Evolutionary conservation across 92 coral and sea anemone species (phyloP), one percentile per base, ranked within the genome.

Genomic region (Chrysogorgia sp.): DNA sequence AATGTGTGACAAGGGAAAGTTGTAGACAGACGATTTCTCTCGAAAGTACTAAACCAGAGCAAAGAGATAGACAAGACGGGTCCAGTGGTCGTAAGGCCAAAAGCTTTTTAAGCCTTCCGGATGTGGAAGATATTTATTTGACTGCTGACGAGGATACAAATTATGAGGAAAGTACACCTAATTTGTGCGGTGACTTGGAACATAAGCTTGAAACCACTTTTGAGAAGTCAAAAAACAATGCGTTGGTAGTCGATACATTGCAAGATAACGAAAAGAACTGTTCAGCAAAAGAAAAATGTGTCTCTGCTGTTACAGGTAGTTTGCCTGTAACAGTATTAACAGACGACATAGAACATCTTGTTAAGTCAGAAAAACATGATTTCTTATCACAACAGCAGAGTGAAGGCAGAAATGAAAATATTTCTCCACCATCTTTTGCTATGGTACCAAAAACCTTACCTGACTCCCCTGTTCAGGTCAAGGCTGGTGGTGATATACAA

Each of bases 51-150:
- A 15, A 47, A 6, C 53, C 14, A 15, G 15, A 2, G 53, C 10
- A 7, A 47, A 47, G 2, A 58, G 10, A 19, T 58, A 31, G 23
- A 32, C 43, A 67, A 35, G 57, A 25, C n/a, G 0, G 55, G 10
- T 32, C 41, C 13, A 22, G 71, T 45, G n/a, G 61, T 49, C 14
- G 25, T 49, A 69, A 58, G 50, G 28, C 34, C 45, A 41, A 58
- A 12, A 48, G 76, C 34, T 48, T 33, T 45, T 34, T 21, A 22
- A 69, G 48, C 30, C 50, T 28, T 47, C 45, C 60, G 28, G 76
- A 69, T 3, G 76, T 30, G n/a, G 79, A 72, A 20, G 79, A 72
- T 37, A 65, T 56, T 53, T 72, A 72, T 72, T 72, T 72, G 43
- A 72, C 79, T 34, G 79, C 79, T 17, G 79, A 72, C 28, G 79